These are phyloP conservation scores for Drosophila pseudoobscura DNA, from an alignment of 1,140 invertebrate species.

Conservation along the genomic window DNA sequence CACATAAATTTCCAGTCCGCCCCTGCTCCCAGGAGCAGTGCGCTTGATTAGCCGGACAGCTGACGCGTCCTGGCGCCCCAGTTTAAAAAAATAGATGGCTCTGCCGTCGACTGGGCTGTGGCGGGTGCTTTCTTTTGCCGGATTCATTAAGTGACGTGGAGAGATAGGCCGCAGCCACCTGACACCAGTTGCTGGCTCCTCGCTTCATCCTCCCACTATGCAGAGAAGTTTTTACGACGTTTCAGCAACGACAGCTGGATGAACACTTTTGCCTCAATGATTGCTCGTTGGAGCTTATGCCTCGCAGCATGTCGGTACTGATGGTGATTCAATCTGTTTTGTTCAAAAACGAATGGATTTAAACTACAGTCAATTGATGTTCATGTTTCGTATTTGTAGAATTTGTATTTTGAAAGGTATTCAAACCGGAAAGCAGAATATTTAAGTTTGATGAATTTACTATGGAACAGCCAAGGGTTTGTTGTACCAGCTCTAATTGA, in stretches of 20 bases:
- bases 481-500: no score
- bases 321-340: not conserved
- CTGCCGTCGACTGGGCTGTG: not conserved
- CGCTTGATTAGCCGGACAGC: constrained; percentile 64
- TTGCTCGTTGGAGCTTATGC: constrained; percentile 32
- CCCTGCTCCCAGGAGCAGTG: constrained; percentile 39
- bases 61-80: constrained; percentile 38
- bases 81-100: constrained; percentile 31
- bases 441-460: no score
- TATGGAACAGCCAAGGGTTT: no score
- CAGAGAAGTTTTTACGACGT: constrained; percentile 25
- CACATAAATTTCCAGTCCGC: not conserved
- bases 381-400: no score
- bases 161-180: constrained; percentile 6
- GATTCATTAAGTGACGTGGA: constrained; percentile 65
- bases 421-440: no score
- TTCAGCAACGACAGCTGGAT: constrained; percentile 48
- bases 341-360: not conserved
- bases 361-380: no score
- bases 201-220: constrained; percentile 23
- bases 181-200: constrained; percentile 48
- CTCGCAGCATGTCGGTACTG: constrained; percentile 12
- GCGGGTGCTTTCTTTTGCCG: constrained; percentile 20
- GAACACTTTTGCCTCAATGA: constrained; percentile 53
- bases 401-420: no score